Base-by-base conservation (phyloP, 92 coral and sea anemone species). In the Paragorgia papillata region DNA sequence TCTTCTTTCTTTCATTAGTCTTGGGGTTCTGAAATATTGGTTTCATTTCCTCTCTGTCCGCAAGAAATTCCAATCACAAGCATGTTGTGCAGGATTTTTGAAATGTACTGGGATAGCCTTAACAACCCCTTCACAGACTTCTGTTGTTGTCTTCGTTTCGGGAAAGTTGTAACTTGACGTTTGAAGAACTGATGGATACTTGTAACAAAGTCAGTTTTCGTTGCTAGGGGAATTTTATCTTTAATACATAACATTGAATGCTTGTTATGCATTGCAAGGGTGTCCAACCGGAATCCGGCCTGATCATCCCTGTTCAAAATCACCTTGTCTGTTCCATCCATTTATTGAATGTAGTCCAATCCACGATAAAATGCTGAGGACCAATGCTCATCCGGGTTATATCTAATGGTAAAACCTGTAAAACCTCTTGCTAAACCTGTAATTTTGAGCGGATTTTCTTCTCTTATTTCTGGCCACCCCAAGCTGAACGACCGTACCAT, bases 91-190 rank as follows among this genome's bases (percentile, higher is more conserved):
- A 0, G 90, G 82, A 62, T 82, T 82, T 78, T 86, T 86, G 0
- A 1, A 9, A 33, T 76, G 76, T 13, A 79, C 65, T 46, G 80
- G 62, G 15, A 18, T 68, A 41, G 90, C 87, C 32, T 79, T 87
- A 15, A 87, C 90, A 73, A 83, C 67, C 17, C 88, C 91, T 68
- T 71, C 88, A 79, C 88, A 87, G 8, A 83, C 21, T 57, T 87
- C 86, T 9, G 80, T 57, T 22, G 88, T 87, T 35, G 86, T 74
- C 1, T 27, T 74, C 0, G 86, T 80, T 30, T 30, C 58, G 40
- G 57, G 9, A 63, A 85, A 84, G 68, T 75, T 82, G 61, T 87
- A 83, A 20, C 84, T 80, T 8, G 87, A 57, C 9, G 85, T 86
- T 37, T 86, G 87, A 26, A 86, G 84, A 0, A 65, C 74, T 0